Percentiles rank a stretch among this genome's conserved stretches.
phyloP scores from a whole-genome alignment of 1,140 invertebrate species.

The Andrena cerasifolii region DNA sequence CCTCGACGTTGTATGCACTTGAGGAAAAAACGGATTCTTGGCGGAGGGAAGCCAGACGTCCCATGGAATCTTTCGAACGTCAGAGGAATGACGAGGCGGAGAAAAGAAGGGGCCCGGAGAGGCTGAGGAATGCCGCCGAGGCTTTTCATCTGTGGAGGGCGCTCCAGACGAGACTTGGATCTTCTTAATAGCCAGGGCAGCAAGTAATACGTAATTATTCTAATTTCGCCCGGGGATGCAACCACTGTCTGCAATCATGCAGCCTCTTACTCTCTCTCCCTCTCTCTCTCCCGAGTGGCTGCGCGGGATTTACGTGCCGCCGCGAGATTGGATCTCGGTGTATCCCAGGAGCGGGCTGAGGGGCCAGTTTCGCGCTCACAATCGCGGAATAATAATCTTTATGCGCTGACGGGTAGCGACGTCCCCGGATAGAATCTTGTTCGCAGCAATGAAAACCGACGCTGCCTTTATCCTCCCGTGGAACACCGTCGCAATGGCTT shows the following conservation, averaged over 20 bases:
- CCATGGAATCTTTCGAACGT: not conserved
- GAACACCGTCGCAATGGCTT: conserved; percentile 12
- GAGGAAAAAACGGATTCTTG: not conserved
- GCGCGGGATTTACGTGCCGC: conserved; percentile 59
- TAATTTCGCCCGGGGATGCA: conserved; percentile 55
- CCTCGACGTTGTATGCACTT: not conserved
- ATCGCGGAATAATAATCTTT: conserved; percentile 55
- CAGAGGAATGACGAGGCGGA: not conserved
- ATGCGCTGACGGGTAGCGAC: conserved; percentile 26
- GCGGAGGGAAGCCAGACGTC: not conserved
- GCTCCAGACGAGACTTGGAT: not conserved
- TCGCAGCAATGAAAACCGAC: not conserved
- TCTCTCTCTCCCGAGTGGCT: conserved; percentile 7
- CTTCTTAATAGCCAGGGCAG: conserved; percentile 6
- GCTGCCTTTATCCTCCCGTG: not conserved
- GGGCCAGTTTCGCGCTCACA: conserved; percentile 51
- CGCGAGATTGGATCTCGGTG: conserved; percentile 58
- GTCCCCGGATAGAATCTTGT: conserved; percentile 26
- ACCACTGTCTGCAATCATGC: too few species aligned
- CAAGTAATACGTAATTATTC: conserved; percentile 61
- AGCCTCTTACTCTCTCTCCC: too few species aligned
- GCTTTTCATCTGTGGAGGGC: too few species aligned
- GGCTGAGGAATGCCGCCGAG: not conserved
- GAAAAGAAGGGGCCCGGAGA: not conserved
- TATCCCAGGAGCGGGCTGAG: conserved; percentile 34